phyloP scores from a whole-genome alignment of 2,113 vertebrate genomes.

The Lagopus muta region DNA sequence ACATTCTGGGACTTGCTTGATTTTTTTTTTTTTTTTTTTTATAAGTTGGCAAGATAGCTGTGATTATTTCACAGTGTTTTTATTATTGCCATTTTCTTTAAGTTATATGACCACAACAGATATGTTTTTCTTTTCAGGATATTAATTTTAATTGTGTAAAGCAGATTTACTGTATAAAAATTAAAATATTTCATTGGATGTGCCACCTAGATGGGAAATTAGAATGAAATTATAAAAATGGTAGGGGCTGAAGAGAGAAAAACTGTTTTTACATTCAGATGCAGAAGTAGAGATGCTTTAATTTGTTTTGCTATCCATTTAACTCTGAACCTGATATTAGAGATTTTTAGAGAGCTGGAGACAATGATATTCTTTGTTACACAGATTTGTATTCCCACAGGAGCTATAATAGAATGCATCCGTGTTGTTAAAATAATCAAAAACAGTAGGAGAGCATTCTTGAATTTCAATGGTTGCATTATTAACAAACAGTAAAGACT shows the following conservation, averaged over 20 bases:
- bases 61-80: background rate
- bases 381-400: constrained; percentile 5
- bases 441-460: constrained; percentile 35
- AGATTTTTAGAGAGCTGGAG: constrained; percentile 23
- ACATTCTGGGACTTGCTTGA: background rate
- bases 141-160: background rate
- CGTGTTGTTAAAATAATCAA: constrained; percentile 62
- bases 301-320: background rate
- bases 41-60: background rate
- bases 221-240: background rate
- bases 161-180: background rate
- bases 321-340: background rate
- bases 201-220: background rate
- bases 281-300: background rate
- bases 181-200: background rate
- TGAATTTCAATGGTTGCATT: constrained; percentile 54
- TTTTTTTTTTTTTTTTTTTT: background rate
- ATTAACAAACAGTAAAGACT: constrained; percentile 43
- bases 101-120: background rate
- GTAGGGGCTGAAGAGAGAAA: background rate
- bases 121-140: background rate
- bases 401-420: constrained; percentile 37
- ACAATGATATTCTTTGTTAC: constrained; percentile 56
- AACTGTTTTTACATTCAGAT: background rate
- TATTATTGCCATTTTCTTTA: background rate